These are phyloP conservation scores for Condylura cristata DNA, from an alignment of 2,113 vertebrate genomes.

Conservation along the genomic window DNA sequence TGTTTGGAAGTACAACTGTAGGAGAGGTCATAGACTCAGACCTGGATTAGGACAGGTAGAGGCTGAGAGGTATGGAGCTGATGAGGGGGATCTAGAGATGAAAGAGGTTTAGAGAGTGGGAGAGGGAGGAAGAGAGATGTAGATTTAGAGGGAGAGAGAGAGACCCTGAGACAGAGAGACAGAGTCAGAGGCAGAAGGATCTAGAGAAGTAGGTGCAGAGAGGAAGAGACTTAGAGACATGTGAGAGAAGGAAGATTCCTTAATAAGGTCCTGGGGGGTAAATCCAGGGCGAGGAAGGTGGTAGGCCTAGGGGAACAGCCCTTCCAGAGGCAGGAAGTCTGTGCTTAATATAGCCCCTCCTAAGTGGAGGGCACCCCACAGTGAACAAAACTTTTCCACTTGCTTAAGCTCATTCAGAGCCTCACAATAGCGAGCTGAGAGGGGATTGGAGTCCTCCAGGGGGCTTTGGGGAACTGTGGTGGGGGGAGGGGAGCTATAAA, in stretches of 20 bases:
- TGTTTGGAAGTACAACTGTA: not conserved
- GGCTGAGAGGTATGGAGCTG: not conserved
- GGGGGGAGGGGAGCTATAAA: not conserved
- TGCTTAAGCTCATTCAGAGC: constrained; percentile 16
- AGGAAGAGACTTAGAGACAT: not conserved
- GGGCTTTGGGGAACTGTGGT: not conserved
- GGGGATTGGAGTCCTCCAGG: not conserved
- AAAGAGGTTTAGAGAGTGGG: not conserved
- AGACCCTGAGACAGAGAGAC: not conserved
- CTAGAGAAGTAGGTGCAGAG: not conserved
- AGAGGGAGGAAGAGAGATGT: not conserved
- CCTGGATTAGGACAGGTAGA: not conserved
- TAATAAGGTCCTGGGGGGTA: not conserved
- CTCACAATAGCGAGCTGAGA: not conserved
- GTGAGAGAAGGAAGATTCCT: not conserved
- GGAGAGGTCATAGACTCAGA: not conserved
- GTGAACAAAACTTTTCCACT: constrained; percentile 52
- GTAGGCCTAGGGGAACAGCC: not conserved
- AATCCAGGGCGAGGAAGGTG: not conserved
- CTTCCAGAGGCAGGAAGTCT: not conserved
- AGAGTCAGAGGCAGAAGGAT: not conserved
- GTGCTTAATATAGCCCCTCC: not conserved
- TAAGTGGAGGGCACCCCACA: not conserved
- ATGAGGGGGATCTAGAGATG: not conserved
- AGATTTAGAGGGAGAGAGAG: not conserved